A percentile compares a stretch with the other conserved stretches of the same genome.
Conservation (phyloP, 2,888 invertebrate species). For the Choristoneura rosaceana region DNA sequence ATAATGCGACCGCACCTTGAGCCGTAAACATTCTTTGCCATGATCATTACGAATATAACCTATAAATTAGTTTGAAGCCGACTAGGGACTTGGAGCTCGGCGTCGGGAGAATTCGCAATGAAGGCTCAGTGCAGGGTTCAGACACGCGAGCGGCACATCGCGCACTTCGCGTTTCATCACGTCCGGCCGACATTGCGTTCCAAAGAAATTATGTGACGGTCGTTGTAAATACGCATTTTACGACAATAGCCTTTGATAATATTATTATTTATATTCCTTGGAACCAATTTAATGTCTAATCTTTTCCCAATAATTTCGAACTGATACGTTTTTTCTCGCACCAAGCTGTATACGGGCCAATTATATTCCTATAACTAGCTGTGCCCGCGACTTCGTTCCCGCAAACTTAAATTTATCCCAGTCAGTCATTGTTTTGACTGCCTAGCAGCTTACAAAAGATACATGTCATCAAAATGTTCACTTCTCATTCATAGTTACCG, state of each 20-base stretch:
- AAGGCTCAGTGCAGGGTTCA: conserved; percentile 56
- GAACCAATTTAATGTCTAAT: background rate
- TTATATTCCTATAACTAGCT: background rate
- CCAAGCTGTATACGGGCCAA: too few relatives aligned
- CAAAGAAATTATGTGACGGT: conserved; percentile 1
- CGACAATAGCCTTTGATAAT: background rate
- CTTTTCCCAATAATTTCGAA: background rate
- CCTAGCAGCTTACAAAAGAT: too few relatives aligned
- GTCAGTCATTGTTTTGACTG: too few relatives aligned
- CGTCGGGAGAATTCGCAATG: conserved; percentile 72
- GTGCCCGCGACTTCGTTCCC: too few relatives aligned
- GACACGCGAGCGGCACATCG: conserved; percentile 48
- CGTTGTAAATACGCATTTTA: background rate
- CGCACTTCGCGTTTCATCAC: conserved; percentile 8
- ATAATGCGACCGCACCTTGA: conserved; percentile 82
- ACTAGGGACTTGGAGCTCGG: conserved; percentile 64
- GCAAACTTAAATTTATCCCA: too few relatives aligned
- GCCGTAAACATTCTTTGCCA: conserved; percentile 82
- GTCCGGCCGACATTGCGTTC: background rate
- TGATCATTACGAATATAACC: conserved; percentile 82
- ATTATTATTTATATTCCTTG: background rate
- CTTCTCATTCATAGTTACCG: too few relatives aligned
- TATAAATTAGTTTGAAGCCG: conserved; percentile 79
- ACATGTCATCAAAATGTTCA: too few relatives aligned
- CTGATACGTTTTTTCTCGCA: too few relatives aligned